Evolutionary conservation across 1,140 invertebrate genomes (phyloP), one percentile per base, ranked within the genome.

Genomic region (Pseudomyrmex flavicornis): DNA sequence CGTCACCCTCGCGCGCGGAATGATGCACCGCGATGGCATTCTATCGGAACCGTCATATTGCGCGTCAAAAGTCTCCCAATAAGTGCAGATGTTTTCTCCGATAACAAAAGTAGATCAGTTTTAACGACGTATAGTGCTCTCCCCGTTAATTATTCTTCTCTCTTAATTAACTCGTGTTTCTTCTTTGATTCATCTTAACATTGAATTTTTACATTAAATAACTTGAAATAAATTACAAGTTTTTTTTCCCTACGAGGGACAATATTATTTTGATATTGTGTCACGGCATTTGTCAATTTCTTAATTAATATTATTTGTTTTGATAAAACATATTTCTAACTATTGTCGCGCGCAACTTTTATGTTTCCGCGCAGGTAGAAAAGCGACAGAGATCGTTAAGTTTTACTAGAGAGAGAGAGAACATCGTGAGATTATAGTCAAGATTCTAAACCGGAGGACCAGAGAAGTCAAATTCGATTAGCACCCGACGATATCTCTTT

Each of bases 381-480:
- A 35, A 35, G 5, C 35, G 35, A 35, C 35, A 7, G 35, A 35
- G 0, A 3, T 35, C 76, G 54, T 54, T 17, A 59, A 70, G 61
- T 48, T 56, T 66, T 56, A 56, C 48, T n/a, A 48, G 48, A 54
- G 50, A 80, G 35, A 48, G 48, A 54, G 50, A 80, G 35, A 35
- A 58, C 50, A 48, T 72, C 22, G 54, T 54, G 44, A 69, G n/a
- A 80, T 80, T 80, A 80, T n/a, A 22, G 20, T 10, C 70, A 80
- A 80, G 77, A 80, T 72, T 72, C 44, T 54, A n/a, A 15, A 15
- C 4, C 56, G 2, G 3, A 10, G 10, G 61, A 54, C 4, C 50
- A 59, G 61, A 75, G 61, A 76, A 83, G 82, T 83, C 61, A 72
- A 79, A 84, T 84, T 84, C 66, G 83, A 84, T 84, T 79, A 84